Percentiles rank a stretch among this genome's conserved stretches.
Conservation (phyloP, 2,888 invertebrate genomes). For the Pseudanteris insignis region DNA sequence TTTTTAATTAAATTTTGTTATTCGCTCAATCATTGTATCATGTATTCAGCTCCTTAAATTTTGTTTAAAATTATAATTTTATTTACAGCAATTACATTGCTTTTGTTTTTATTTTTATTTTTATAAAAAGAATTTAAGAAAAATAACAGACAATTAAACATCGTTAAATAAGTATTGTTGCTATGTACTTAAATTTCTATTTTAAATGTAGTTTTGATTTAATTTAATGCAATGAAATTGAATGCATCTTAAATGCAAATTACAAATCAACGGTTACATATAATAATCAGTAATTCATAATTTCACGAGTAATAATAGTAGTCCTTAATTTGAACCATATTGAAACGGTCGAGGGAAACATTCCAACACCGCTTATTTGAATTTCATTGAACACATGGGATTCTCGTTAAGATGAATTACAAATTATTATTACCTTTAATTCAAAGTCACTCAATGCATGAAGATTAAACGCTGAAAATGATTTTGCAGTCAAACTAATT, state of each 20-base stretch:
- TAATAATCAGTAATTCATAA: conserved; percentile 22
- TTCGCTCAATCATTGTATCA: no score
- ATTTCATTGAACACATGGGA: conserved; percentile 30
- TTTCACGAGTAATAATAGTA: conserved; percentile 7
- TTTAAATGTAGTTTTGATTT: conserved; percentile 6
- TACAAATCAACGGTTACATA: conserved; percentile 19
- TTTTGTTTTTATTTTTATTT: no score
- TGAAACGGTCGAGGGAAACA: conserved; percentile 9
- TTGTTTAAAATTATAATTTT: no score
- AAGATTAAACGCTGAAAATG: no score
- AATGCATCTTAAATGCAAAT: conserved; percentile 22
- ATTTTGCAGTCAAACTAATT: no score
- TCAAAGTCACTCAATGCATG: no score
- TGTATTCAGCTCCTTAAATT: neutral
- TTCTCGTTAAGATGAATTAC: conserved; percentile 20
- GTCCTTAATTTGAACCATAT: conserved; percentile 13
- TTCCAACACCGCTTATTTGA: conserved; percentile 31
- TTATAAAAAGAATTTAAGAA: no score
- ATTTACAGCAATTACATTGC: no score
- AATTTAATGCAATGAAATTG: conserved; percentile 13
- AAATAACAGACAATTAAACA: no score
- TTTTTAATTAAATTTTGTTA: no score
- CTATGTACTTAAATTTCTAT: conserved; percentile 22
- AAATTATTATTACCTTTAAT: no score
- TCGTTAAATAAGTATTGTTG: conserved; percentile 8